Evolutionary conservation across 2,797 vertebrate genomes (phyloP), one percentile per base, ranked within the genome.

Genomic region (Leucoraja ocellata): DNA sequence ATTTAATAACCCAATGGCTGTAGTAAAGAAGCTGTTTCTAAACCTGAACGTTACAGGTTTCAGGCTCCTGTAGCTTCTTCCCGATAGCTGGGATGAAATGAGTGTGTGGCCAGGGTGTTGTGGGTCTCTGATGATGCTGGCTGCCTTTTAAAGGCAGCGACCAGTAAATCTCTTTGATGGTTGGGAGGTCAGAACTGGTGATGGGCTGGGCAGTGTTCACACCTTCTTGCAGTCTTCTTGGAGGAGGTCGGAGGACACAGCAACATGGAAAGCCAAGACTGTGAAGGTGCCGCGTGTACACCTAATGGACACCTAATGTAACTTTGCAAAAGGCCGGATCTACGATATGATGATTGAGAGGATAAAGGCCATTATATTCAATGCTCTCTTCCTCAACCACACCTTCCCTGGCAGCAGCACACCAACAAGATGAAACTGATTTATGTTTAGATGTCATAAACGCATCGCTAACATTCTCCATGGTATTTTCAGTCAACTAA

Each of bases 401-500:
- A 63, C 23, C n/a, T 63, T 65, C 13, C 18, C n/a, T 63, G 14
- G 84, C n/a, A 88, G 36, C 36, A 86, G n/a, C 1, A 65, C 65
- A 13, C 28, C 13, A 65, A 88, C 84, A 65, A 65, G 84, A 63
- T 54, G 18, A 63, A 16, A 68, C 46, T 46, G 46, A 46, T 46
- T 46, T 68, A 68, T 68, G 65, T 68, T 14, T 68, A 1, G 18
- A 68, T 14, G 18, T 68, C 11, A 88, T 32, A 36, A 32, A 65
- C 18, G 61, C 13, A 88, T 88, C 36, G 23, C 5, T 84, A 54
- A 88, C 32, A n/a, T 18, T 88, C 65, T 88, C 58, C 84, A n/a
- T 13, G 16, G 58, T 88, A 88, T 88, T 88, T 65, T 63, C 16
- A 63, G 84, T 63, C 84, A 88, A 88, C 63, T 88, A 88, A 32